Percentiles rank a stretch among this genome's conserved stretches.
These are phyloP conservation scores for Siniperca chuatsi DNA, from an alignment of 2,113 vertebrate genomes.

Conservation along the genomic window DNA sequence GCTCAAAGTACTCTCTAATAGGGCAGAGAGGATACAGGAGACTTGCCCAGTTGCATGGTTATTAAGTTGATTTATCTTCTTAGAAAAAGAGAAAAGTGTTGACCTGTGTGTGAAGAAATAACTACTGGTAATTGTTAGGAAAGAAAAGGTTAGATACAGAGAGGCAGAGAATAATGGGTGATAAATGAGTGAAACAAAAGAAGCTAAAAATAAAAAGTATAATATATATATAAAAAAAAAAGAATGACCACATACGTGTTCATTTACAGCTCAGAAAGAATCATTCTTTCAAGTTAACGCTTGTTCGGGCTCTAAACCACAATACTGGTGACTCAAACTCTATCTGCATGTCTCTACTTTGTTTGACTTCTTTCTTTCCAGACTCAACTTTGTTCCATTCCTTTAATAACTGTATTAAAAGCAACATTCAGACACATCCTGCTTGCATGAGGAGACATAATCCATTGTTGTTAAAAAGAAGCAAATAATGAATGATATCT, in stretches of 20 bases:
- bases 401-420: slow-evolving; percentile 25
- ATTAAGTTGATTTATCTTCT: background rate
- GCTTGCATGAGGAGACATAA: background rate
- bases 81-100: background rate
- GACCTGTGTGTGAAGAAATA: background rate
- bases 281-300: background rate
- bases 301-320: background rate
- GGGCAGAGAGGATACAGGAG: background rate
- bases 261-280: background rate
- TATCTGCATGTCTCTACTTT: background rate
- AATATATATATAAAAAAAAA: too few relatives aligned
- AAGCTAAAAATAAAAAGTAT: too few relatives aligned
- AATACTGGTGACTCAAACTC: background rate
- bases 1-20: background rate
- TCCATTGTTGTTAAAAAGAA: background rate
- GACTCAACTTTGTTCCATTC: background rate
- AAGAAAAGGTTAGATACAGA: background rate
- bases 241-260: background rate
- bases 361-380: background rate
- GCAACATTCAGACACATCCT: background rate
- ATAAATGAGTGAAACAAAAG: background rate
- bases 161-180: background rate
- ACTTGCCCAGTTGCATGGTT: background rate
- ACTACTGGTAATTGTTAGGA: background rate
- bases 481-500: background rate